These are phyloP conservation scores for Ophion obscuratus DNA, from an alignment of 2,888 invertebrate species.

Conservation along the genomic window DNA sequence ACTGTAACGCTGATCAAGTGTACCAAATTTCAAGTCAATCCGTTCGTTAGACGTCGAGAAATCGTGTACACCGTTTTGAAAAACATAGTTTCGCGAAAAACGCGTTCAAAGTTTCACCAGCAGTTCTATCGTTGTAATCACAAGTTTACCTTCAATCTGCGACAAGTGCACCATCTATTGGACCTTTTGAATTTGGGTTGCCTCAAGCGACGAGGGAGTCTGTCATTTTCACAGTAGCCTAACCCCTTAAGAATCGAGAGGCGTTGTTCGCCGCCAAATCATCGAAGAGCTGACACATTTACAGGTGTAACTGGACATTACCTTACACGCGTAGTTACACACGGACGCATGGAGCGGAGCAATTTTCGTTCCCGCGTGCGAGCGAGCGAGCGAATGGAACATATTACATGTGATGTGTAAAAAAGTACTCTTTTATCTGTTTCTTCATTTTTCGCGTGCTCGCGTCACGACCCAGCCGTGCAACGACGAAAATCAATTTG, in stretches of 20 bases:
- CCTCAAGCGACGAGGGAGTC: no score
- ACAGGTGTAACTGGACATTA: conserved; percentile 8
- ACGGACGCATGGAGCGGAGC: conserved; percentile 3
- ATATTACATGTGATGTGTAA: conserved; percentile 28
- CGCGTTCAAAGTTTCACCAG: no score
- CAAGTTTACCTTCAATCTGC: no score
- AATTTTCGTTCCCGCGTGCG: conserved; percentile 19
- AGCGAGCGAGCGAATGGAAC: conserved; percentile 17
- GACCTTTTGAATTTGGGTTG: no score
- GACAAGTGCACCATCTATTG: no score
- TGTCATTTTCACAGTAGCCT: no score
- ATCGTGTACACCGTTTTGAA: no score
- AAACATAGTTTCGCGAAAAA: no score
- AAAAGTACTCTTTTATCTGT: conserved; percentile 6
- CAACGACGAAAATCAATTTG: conserved; percentile 20
- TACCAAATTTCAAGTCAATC: no score
- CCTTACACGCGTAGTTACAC: conserved; percentile 12
- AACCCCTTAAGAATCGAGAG: conserved; percentile 38
- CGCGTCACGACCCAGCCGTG: neutral
- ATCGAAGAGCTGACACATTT: conserved; percentile 31
- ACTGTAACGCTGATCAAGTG: no score
- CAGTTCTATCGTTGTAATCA: no score
- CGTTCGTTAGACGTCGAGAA: no score
- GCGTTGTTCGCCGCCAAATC: conserved; percentile 42
- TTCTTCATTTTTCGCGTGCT: conserved; percentile 32